Evolutionary conservation across 2,113 vertebrate species (phyloP).

Genomic region (Caretta caretta): DNA sequence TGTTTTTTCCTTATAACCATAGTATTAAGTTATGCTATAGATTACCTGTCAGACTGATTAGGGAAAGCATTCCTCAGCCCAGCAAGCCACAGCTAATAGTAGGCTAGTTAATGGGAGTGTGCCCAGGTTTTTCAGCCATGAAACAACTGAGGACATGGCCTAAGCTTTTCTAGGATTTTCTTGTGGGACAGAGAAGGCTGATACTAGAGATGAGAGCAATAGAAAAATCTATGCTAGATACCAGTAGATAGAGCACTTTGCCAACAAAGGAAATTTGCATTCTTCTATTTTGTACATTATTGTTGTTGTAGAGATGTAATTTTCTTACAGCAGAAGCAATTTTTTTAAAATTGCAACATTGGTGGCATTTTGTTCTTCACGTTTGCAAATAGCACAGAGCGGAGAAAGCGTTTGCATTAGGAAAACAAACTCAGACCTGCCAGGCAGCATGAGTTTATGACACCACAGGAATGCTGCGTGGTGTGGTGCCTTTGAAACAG

Average conservation of each 20-base stretch:
- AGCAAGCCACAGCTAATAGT: neutral
- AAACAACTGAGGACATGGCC: neutral
- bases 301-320: neutral
- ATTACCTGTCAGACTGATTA: neutral
- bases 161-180: neutral
- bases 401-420: neutral
- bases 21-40: neutral
- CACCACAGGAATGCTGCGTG: rapidly evolving
- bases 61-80: neutral
- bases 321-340: neutral
- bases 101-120: neutral
- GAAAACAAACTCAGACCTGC: neutral
- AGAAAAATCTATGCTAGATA: neutral
- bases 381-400: rapidly evolving
- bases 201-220: neutral
- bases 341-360: neutral
- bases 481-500: neutral
- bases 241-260: neutral
- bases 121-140: neutral
- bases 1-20: neutral
- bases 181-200: neutral
- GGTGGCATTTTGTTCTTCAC: neutral
- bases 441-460: neutral
- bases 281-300: neutral
- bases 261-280: neutral